Conservation (phyloP, 2,888 invertebrate genomes). For the Steinernema carpocapsae region DNA sequence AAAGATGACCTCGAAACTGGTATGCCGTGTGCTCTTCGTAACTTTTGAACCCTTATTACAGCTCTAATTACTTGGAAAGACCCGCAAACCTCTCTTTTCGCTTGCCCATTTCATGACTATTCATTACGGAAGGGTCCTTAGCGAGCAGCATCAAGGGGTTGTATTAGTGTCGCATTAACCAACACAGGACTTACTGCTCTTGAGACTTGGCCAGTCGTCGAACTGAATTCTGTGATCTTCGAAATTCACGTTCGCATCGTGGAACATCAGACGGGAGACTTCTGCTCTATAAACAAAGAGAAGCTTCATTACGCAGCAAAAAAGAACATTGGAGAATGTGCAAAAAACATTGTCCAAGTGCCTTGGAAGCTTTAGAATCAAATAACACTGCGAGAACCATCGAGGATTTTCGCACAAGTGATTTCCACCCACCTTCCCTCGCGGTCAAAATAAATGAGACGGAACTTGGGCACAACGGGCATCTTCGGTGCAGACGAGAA, state of each 20-base stretch:
- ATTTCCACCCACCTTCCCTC: conserved; percentile 13
- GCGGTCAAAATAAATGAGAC: conserved; percentile 26
- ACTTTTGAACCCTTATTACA: conserved; percentile 6
- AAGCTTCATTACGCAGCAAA: neutral
- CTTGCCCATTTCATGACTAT: neutral
- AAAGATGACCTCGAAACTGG: neutral
- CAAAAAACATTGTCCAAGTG: neutral
- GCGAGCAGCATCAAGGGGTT: too few relatives aligned
- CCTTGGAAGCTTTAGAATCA: neutral
- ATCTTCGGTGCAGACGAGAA: neutral
- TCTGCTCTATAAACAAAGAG: conserved; percentile 29
- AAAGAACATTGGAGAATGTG: neutral
- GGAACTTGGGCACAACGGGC: conserved; percentile 30
- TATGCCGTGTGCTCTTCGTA: neutral
- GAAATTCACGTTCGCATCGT: conserved; percentile 35
- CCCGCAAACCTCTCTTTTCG: neutral
- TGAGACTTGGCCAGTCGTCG: conserved; percentile 38
- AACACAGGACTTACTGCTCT: conserved; percentile 34
- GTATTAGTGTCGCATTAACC: too few relatives aligned
- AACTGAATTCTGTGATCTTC: conserved; percentile 37
- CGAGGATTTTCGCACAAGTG: neutral
- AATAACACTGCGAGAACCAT: neutral
- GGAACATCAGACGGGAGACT: conserved; percentile 37
- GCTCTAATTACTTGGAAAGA: neutral
- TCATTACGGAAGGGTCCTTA: neutral